phyloP scores from a whole-genome alignment of 2,888 invertebrate genomes.

The Rhagium mordax region DNA sequence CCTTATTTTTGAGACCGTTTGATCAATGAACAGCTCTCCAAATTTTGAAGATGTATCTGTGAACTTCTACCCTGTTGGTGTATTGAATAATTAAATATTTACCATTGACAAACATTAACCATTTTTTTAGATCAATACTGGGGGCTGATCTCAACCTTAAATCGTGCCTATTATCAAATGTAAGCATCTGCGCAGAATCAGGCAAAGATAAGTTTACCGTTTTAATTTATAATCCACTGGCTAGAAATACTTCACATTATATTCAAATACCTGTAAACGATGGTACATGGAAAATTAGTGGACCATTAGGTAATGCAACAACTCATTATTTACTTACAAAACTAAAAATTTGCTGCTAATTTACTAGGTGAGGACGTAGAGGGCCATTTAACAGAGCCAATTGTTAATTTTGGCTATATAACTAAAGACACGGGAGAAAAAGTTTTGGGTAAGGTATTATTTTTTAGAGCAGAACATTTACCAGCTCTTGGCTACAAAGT shows the following conservation, averaged over 20 bases:
- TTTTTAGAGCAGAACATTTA: conserved; percentile 44
- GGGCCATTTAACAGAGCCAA: conserved; percentile 44
- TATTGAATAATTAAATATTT: too few species aligned
- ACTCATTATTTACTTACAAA: not conserved
- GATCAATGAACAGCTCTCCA: too few species aligned
- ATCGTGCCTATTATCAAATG: conserved; percentile 75
- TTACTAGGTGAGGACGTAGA: conserved; percentile 35
- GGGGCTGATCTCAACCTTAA: conserved; percentile 59
- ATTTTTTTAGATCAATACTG: conserved; percentile 12
- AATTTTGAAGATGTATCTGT: too few species aligned
- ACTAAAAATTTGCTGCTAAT: too few species aligned
- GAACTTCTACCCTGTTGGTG: too few species aligned
- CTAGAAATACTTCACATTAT: conserved; percentile 71
- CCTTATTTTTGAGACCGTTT: too few species aligned
- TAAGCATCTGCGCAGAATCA: conserved; percentile 73
- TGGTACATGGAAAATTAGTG: conserved; percentile 43
- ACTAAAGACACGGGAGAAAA: conserved; percentile 20
- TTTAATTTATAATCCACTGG: conserved; percentile 77
- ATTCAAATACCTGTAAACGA: conserved; percentile 72
- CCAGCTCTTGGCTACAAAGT: conserved; percentile 46
- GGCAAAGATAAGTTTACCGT: conserved; percentile 66
- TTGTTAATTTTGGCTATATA: conserved; percentile 44
- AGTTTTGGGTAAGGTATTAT: conserved; percentile 23
- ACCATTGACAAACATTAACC: too few species aligned
- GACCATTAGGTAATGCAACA: conserved; percentile 23